Evolutionary conservation across 1,140 invertebrate genomes (phyloP).

Genomic region (Pseudomyrmex concolor): DNA sequence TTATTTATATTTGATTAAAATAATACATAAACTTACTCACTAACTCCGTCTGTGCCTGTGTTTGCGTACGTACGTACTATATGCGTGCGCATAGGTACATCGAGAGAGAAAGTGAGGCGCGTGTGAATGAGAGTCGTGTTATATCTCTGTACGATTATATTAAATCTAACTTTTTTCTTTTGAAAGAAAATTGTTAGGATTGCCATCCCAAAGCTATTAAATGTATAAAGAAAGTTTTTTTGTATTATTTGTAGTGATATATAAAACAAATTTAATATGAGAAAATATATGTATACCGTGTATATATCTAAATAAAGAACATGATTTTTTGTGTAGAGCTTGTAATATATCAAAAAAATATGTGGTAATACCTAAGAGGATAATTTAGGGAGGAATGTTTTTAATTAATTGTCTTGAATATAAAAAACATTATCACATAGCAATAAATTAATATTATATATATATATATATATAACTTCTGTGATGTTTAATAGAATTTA

Average conservation of each 20-base stretch:
- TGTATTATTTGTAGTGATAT: slow-evolving; percentile 66
- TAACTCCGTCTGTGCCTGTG: no score
- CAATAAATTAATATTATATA: slow-evolving; percentile 42
- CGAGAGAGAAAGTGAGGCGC: not conserved
- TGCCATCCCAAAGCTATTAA: slow-evolving; percentile 52
- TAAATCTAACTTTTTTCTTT: slow-evolving; percentile 46
- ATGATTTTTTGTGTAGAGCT: slow-evolving; percentile 67
- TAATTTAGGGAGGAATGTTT: slow-evolving; percentile 24
- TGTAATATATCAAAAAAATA: slow-evolving; percentile 58
- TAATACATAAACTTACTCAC: not conserved
- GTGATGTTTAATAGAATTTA: slow-evolving; percentile 45
- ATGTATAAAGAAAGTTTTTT: slow-evolving; percentile 64
- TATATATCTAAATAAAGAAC: slow-evolving; percentile 54
- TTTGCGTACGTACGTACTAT: no score
- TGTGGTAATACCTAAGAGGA: slow-evolving; percentile 27
- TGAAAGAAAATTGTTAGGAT: slow-evolving; percentile 28
- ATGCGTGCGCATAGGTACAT: no score
- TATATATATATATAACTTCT: slow-evolving; percentile 44
- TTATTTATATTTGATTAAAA: not conserved
- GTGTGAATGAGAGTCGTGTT: slow-evolving; percentile 8
- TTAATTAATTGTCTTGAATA: slow-evolving; percentile 32
- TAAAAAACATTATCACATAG: slow-evolving; percentile 16
- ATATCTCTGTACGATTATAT: slow-evolving; percentile 21
- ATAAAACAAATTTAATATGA: slow-evolving; percentile 57
- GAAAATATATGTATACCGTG: slow-evolving; percentile 60